Percentiles rank a stretch among this genome's conserved stretches.
These are phyloP conservation scores for Cantharis nigra DNA, from an alignment of 2,888 invertebrate genomes.

Conservation along the genomic window DNA sequence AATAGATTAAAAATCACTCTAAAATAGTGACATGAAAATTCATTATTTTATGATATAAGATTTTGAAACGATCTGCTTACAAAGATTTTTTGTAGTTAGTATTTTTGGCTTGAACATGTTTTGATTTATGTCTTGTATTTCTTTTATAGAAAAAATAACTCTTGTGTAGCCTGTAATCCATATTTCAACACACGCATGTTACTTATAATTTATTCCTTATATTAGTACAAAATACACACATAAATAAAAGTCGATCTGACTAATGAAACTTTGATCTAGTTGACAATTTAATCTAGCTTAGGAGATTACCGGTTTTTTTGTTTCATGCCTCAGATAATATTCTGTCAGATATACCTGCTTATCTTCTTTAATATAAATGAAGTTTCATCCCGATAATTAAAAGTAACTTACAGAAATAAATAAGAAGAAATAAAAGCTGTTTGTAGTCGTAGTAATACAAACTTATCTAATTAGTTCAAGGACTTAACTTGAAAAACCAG, in stretches of 20 bases:
- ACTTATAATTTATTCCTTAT: neutral
- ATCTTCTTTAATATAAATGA: constrained; percentile 17
- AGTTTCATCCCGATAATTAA: constrained; percentile 12
- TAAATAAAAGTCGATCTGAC: neutral
- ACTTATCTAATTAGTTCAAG: constrained; percentile 11
- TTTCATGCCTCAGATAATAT: constrained; percentile 9
- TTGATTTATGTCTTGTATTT: neutral
- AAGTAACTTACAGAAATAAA: constrained; percentile 12
- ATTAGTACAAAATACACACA: neutral
- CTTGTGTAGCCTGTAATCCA: neutral
- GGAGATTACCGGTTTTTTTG: constrained; percentile 10
- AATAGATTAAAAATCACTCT: neutral
- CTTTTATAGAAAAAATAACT: neutral
- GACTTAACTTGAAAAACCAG: constrained; percentile 13
- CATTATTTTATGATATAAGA: neutral
- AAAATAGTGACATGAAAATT: neutral
- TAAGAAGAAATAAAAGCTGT: constrained; percentile 14
- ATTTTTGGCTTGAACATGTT: neutral
- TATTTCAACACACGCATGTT: neutral
- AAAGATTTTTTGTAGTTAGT: neutral
- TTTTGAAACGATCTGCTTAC: neutral
- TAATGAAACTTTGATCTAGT: neutral
- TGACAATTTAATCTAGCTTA: constrained; percentile 18
- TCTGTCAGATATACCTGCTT: constrained; percentile 12
- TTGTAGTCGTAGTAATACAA: constrained; percentile 14